Conservation (phyloP, 2,113 vertebrate species). For the Pedetes capensis region DNA sequence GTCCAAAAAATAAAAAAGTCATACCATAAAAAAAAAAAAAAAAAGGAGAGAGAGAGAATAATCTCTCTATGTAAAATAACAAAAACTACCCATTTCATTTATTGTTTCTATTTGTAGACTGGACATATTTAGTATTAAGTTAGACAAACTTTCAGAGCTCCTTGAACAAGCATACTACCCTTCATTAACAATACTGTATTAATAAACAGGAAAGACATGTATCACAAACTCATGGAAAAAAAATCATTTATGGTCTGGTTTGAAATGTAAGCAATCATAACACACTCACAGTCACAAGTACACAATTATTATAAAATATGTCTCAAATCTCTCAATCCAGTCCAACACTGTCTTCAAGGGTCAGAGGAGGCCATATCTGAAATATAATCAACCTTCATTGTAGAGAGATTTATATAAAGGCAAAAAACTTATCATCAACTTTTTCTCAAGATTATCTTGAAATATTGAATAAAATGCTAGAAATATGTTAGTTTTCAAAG, state of each 20-base stretch:
- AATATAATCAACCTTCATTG: slow-evolving; percentile 6
- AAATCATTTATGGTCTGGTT: slow-evolving; percentile 31
- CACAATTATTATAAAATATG: slow-evolving; percentile 39
- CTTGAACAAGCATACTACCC: background rate
- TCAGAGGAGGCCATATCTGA: background rate
- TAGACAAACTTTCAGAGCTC: slow-evolving; percentile 18
- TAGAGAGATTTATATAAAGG: background rate
- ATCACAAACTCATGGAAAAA: slow-evolving; percentile 45
- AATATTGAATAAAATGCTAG: slow-evolving; percentile 32
- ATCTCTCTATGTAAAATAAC: too few species aligned
- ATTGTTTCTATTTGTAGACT: background rate
- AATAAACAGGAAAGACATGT: background rate
- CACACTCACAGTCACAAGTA: slow-evolving; percentile 11
- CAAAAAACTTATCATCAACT: background rate
- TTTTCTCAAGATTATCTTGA: slow-evolving; percentile 30
- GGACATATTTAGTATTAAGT: slow-evolving; percentile 7
- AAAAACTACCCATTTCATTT: background rate
- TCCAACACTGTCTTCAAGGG: slow-evolving; percentile 3
- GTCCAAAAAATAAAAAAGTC: too few species aligned
- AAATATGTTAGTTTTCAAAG: background rate
- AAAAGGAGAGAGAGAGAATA: too few species aligned
- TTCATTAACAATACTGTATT: background rate
- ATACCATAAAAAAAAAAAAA: too few species aligned
- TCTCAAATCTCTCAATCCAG: slow-evolving; percentile 17
- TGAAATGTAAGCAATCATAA: slow-evolving; percentile 23